Evolutionary conservation across 2,113 vertebrate species (phyloP).

Genomic region (Petrocephalus microphthalmus): DNA sequence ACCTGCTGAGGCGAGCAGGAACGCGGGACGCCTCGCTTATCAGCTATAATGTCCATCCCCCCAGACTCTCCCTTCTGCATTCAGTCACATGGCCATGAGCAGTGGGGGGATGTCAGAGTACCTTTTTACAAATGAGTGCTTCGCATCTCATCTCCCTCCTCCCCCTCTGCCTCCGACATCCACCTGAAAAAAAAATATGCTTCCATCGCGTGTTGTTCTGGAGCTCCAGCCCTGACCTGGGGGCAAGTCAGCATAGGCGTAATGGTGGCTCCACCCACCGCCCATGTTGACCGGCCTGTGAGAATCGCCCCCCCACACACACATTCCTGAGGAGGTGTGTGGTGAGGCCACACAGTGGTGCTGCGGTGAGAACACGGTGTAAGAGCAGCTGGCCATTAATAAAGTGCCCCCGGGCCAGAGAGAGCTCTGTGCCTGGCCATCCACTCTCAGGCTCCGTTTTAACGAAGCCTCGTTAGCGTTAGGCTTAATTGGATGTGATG

Average conservation of each 20-base stretch:
- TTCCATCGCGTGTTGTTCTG: background rate
- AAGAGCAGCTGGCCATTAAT: background rate
- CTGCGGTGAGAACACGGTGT: background rate
- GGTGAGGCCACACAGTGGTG: background rate
- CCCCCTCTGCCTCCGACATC: background rate
- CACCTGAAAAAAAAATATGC: background rate
- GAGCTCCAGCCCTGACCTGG: background rate
- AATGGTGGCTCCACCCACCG: background rate
- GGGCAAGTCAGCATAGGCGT: background rate
- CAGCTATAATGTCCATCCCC: conserved; percentile 30
- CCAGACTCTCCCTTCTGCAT: background rate
- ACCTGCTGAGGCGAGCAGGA: conserved; percentile 52
- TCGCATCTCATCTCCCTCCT: background rate
- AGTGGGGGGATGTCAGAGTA: background rate
- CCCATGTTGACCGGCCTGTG: background rate
- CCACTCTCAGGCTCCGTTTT: background rate
- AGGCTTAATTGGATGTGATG: background rate
- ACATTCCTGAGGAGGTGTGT: background rate
- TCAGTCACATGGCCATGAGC: background rate
- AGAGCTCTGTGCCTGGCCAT: background rate
- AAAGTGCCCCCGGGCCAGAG: background rate
- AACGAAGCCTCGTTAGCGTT: background rate
- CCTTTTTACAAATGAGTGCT: background rate
- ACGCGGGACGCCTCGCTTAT: conserved; percentile 33
- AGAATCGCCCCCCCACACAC: background rate